Conservation (phyloP, 2,113 vertebrate genomes). For the Oncorhynchus tshawytscha region DNA sequence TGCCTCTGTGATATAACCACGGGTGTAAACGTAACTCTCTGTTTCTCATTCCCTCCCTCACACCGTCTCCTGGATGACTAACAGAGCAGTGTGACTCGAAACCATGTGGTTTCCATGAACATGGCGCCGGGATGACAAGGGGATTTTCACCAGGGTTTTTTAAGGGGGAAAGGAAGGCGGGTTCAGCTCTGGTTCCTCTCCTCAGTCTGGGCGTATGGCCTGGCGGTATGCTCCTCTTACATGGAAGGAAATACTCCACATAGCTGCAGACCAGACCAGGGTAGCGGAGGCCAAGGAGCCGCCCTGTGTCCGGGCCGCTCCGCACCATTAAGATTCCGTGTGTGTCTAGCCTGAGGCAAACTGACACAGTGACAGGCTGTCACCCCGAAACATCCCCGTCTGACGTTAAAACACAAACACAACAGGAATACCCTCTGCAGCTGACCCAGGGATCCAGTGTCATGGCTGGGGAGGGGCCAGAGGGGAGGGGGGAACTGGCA, state of each 20-base stretch:
- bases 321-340: background rate
- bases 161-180: background rate
- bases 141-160: background rate
- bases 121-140: background rate
- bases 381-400: slow-evolving; percentile 58
- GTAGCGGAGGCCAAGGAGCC: no score
- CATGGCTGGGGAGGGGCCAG: slow-evolving; percentile 29
- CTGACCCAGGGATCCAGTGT: slow-evolving; percentile 75
- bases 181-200: background rate
- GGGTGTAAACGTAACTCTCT: slow-evolving; percentile 11
- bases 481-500: slow-evolving; percentile 16
- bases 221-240: background rate
- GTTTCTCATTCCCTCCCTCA: background rate
- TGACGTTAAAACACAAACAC: slow-evolving; percentile 59
- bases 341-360: slow-evolving; percentile 14
- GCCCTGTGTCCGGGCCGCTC: background rate
- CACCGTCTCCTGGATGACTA: background rate
- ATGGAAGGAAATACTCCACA: slow-evolving; percentile 16
- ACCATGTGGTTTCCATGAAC: background rate
- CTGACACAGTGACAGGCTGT: slow-evolving; percentile 56
- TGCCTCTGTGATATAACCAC: slow-evolving; percentile 39
- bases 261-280: slow-evolving; percentile 6
- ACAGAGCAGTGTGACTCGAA: slow-evolving; percentile 19
- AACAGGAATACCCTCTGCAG: slow-evolving; percentile 70
- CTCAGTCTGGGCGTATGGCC: slow-evolving; percentile 2